These are phyloP conservation scores for Dermolepida albohirtum DNA, from an alignment of 2,888 invertebrate genomes.

Conservation along the genomic window DNA sequence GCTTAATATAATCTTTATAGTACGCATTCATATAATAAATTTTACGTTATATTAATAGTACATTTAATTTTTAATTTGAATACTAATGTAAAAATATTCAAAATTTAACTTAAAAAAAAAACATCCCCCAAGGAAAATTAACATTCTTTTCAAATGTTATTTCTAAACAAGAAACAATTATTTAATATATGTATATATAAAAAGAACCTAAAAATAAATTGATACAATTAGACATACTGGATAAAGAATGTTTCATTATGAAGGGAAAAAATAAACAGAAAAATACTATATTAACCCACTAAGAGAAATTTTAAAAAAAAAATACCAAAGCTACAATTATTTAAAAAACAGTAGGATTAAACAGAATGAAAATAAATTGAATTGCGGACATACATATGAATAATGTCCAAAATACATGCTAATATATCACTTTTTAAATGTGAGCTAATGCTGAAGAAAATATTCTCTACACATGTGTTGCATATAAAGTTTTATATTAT, in stretches of 20 bases:
- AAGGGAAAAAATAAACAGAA: constrained; percentile 33
- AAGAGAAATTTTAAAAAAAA: constrained; percentile 22
- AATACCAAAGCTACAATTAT: constrained; percentile 33
- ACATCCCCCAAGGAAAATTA: constrained; percentile 15
- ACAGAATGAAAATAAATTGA: constrained; percentile 33
- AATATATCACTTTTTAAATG: constrained; percentile 36
- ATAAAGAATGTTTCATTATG: constrained; percentile 30
- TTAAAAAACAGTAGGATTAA: constrained; percentile 23
- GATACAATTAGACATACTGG: constrained; percentile 33
- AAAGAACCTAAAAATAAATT: constrained; percentile 29
- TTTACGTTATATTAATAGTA: no score
- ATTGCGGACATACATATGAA: constrained; percentile 33
- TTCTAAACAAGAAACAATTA: constrained; percentile 22
- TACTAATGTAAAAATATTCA: constrained; percentile 5
- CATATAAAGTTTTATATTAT: constrained; percentile 35
- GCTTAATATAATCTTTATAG: no score
- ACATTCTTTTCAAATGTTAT: not conserved
- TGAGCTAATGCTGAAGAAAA: constrained; percentile 44
- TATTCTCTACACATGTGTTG: constrained; percentile 41
- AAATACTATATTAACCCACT: constrained; percentile 34
- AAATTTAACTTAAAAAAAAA: not conserved
- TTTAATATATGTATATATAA: constrained; percentile 22
- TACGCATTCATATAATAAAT: no score
- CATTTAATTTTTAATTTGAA: not conserved
- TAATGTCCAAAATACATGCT: constrained; percentile 41